Evolutionary conservation across 2,888 invertebrate genomes (phyloP), one percentile per base, ranked within the genome.

Genomic region (Arctia plantaginis): DNA sequence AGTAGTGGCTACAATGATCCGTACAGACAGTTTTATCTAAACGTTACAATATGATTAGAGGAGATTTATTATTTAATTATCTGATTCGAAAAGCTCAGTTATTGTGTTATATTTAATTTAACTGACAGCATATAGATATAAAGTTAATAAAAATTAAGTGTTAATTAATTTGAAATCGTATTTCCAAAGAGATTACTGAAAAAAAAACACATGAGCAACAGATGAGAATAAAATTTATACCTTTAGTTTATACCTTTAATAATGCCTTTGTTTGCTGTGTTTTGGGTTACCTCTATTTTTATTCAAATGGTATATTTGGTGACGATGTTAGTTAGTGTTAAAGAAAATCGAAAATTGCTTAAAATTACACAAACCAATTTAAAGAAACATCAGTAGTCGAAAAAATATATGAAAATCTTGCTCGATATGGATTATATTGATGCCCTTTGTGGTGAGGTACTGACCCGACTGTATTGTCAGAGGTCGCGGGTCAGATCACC

Each of bases 1-100:
- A 82, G 78, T 82, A 78, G 70, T 85, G 77, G 74, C 77, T 75
- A 39, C 79, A 68, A 70, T 80, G 64, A 77, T 74, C 73, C 55
- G 55, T 69, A 8, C 27, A 30, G 44, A 39, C n/a, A 27, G 35
- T 69, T 69, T 59, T 59, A 41, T n/a, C 35, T 69, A 20, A 68
- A 51, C 13, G 8, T 30, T 4, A 47, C 3, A 20, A 47, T 4
- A 51, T 23, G 13, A 51, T 35, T 67, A 27, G 20, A 27, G 10
- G 27, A 27, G n/a, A 41, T 55, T 55, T 55, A 55, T 27, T n/a
- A 13, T 27, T n/a, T 3, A 55, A 55, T 55, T 23, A n/a, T 27
- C 55, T 55, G n/a, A 12, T 27, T 55, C 13, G 12, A 2, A n/a
- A 12, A 55, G 55, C n/a, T 27, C 12, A n/a, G 23, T 55, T 55